Conservation (phyloP, 2,113 vertebrate genomes). For the Lagopus leucura region DNA sequence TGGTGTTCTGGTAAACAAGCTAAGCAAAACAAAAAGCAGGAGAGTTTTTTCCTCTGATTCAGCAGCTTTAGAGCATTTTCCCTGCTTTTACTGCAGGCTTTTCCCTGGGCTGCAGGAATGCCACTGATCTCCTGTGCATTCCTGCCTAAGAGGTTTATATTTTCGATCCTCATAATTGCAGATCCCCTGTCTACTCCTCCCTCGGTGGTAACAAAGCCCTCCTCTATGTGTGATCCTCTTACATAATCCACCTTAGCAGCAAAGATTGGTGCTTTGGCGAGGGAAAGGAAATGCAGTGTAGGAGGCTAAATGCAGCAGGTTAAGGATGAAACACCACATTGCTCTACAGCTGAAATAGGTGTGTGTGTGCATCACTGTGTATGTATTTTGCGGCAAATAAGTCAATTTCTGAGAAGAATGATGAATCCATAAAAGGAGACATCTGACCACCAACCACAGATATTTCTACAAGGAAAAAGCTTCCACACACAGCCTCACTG, state of each 20-base stretch:
- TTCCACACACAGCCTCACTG: neutral
- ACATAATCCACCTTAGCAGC: neutral
- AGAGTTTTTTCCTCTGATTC: neutral
- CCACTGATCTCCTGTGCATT: conserved; percentile 48
- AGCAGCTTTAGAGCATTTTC: neutral
- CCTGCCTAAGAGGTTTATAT: conserved; percentile 58
- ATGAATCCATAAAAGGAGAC: neutral
- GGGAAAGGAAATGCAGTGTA: neutral
- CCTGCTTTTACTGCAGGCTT: neutral
- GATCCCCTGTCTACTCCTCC: neutral
- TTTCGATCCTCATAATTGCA: conserved; percentile 4
- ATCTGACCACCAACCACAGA: neutral
- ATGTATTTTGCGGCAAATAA: neutral
- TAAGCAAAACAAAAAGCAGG: neutral
- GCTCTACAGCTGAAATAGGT: neutral
- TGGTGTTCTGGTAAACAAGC: neutral
- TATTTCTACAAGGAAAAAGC: neutral
- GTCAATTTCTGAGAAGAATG: neutral
- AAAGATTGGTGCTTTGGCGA: neutral
- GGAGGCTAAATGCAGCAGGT: neutral
- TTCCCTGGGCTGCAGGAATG: neutral
- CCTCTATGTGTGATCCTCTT: neutral
- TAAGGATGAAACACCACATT: neutral
- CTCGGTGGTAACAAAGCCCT: neutral
- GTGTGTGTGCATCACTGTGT: neutral